phyloP scores from a whole-genome alignment of 1,140 invertebrate species.

The Bombyx mandarina region DNA sequence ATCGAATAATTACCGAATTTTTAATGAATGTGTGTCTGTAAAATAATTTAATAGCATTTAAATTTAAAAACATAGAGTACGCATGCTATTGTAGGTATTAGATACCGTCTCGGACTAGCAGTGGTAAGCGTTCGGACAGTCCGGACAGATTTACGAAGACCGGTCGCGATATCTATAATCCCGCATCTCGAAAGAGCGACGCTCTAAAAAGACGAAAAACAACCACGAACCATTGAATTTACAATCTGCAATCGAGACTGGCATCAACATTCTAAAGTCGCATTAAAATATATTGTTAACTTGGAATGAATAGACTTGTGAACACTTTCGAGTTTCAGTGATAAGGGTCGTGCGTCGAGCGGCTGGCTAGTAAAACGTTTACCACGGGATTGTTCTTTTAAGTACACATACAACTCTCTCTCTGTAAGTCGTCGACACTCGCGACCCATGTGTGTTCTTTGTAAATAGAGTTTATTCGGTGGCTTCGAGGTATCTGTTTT shows the following conservation, averaged over 20 bases:
- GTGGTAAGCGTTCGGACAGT: slow-evolving; percentile 13
- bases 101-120: not conserved
- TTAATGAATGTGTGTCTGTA: no score
- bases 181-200: slow-evolving; percentile 11
- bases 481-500: slow-evolving; percentile 20
- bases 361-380: slow-evolving; percentile 34
- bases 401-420: slow-evolving; percentile 26
- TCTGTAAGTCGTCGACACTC: slow-evolving; percentile 30
- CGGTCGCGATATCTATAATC: slow-evolving; percentile 15
- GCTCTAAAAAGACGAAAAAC: slow-evolving; percentile 12
- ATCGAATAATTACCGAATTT: no score
- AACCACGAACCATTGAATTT: slow-evolving; percentile 8
- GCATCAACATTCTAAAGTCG: not conserved
- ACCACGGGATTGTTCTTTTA: slow-evolving; percentile 34
- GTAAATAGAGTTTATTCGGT: slow-evolving; percentile 34
- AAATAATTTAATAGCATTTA: no score
- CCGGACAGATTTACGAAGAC: slow-evolving; percentile 42
- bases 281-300: not conserved
- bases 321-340: slow-evolving; percentile 4
- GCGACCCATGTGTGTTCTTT: slow-evolving; percentile 32
- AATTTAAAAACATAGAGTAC: no score
- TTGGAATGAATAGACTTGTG: not conserved
- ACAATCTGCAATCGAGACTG: not conserved
- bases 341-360: slow-evolving; percentile 11
- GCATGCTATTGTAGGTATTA: no score